phyloP scores from a whole-genome alignment of 2,888 invertebrate genomes.

The Iselma pallidipennis region DNA sequence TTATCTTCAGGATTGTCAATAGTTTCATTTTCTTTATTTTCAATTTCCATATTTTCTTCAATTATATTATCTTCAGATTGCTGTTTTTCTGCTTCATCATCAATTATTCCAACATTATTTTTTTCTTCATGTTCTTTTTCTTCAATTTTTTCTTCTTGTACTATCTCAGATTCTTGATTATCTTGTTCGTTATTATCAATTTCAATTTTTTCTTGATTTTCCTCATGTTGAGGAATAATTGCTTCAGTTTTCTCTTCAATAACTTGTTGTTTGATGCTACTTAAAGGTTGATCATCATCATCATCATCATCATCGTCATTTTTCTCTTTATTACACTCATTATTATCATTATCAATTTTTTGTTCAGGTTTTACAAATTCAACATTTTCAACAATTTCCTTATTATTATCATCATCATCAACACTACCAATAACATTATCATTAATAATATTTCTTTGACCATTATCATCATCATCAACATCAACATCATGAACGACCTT shows the following conservation, averaged over 20 bases:
- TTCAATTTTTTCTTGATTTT: slow-evolving; percentile 33
- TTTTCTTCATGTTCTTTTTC: slow-evolving; percentile 2
- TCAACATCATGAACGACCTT: slow-evolving; percentile 25
- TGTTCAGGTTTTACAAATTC: neutral
- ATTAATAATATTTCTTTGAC: neutral
- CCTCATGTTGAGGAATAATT: slow-evolving; percentile 26
- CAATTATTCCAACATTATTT: neutral
- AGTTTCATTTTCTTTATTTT: neutral
- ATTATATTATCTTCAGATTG: slow-evolving; percentile 15
- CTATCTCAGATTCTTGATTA: slow-evolving; percentile 2
- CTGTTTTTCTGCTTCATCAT: slow-evolving; percentile 17
- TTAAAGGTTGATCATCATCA: slow-evolving; percentile 14
- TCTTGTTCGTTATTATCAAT: neutral
- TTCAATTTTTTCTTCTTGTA: neutral
- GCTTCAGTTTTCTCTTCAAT: slow-evolving; percentile 33
- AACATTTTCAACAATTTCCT: slow-evolving; percentile 15
- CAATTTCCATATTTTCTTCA: slow-evolving; percentile 12
- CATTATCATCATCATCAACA: slow-evolving; percentile 25
- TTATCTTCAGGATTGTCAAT: neutral
- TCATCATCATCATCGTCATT: slow-evolving; percentile 16
- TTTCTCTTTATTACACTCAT: slow-evolving; percentile 11
- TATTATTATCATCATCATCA: slow-evolving; percentile 26
- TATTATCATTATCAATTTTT: slow-evolving; percentile 11
- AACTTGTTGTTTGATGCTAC: neutral
- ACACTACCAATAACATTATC: neutral